phyloP scores from a whole-genome alignment of 2,113 vertebrate species.

The Osmerus mordax region DNA sequence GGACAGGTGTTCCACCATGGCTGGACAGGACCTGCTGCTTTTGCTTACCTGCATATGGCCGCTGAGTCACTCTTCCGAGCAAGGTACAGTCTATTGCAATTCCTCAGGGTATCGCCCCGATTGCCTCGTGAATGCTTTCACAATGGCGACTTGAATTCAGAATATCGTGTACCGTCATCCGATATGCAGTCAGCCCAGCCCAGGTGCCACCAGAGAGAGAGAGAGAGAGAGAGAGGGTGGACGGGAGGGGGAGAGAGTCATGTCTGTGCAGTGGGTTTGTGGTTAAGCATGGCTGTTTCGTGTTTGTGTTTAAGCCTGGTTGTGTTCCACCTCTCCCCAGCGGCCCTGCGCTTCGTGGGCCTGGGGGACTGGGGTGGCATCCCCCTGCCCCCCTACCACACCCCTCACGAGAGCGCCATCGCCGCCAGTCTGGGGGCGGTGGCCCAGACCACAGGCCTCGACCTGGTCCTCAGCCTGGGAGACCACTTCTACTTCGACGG shows the following conservation, averaged over 20 bases:
- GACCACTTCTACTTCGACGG: slow-evolving; percentile 68
- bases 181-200: too few relatives aligned
- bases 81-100: slow-evolving; percentile 28
- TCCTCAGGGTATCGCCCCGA: neutral
- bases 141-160: neutral
- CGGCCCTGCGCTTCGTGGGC: slow-evolving; percentile 52
- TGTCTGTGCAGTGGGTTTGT: too few relatives aligned
- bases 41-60: slow-evolving; percentile 24
- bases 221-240: too few relatives aligned
- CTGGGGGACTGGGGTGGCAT: slow-evolving; percentile 68
- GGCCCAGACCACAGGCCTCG: slow-evolving; percentile 40
- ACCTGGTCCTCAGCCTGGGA: slow-evolving; percentile 69
- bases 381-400: slow-evolving; percentile 57
- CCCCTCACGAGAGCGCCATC: slow-evolving; percentile 44
- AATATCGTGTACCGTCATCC: neutral
- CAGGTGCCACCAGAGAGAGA: too few relatives aligned
- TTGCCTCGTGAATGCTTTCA: neutral
- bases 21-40: slow-evolving; percentile 15
- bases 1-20: slow-evolving; percentile 28
- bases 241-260: too few relatives aligned
- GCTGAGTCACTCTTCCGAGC: slow-evolving; percentile 25
- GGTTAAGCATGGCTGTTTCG: neutral
- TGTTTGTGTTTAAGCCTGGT: neutral
- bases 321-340: slow-evolving; percentile 33
- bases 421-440: slow-evolving; percentile 53